Evolutionary conservation across 2,113 vertebrate genomes (phyloP), one percentile per base, ranked within the genome.

Genomic region (Pipra filicauda): DNA sequence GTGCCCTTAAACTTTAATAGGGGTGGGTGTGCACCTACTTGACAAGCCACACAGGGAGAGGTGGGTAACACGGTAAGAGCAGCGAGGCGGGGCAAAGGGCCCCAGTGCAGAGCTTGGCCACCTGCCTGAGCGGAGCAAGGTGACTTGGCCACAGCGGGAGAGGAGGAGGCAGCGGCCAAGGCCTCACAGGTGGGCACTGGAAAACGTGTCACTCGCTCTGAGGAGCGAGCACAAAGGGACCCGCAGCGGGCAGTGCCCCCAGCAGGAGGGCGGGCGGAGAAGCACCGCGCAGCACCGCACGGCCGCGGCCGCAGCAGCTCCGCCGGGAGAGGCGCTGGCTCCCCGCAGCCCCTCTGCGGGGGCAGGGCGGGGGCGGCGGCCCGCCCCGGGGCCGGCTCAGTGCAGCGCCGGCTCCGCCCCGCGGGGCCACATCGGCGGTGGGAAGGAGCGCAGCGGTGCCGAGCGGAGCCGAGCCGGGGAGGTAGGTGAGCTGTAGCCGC

Each of bases 1-100:
- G 57, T 0, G 1, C n/a, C 61, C 22, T 39, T 5, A 14, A 5
- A 5, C 1, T 2, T 5, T 3, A 4, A 31, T 8, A 6, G 49
- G 49, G 15, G 44, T 27, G 21, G 1, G 23, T 27, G 33, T 22
- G 54, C 64, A 19, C 30, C 79, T 1, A 4, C n/a, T 12, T 2
- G 11, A 3, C 5, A 9, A 54, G 39, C 48, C 48, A 4, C 35
- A 1, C 8, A 52, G 35, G 33, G 24, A 27, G 8, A 41, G 18
- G 31, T 8, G 39, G 28, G 33, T 30, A 17, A 31, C 18, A 6
- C 17, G 15, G 16, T 46, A n/a, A n/a, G 28, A 0, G 16, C 27
- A 11, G 58, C 21, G 5, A 20, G 39, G 7, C 11, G 2, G 51
- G 81, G 46, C 13, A 26, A 58, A 28, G 11, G 22, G 35, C 28